Percentiles rank a stretch among this genome's conserved stretches.
These are phyloP conservation scores for Aphodius sticticus DNA, from an alignment of 2,888 invertebrate species.

Conservation along the genomic window DNA sequence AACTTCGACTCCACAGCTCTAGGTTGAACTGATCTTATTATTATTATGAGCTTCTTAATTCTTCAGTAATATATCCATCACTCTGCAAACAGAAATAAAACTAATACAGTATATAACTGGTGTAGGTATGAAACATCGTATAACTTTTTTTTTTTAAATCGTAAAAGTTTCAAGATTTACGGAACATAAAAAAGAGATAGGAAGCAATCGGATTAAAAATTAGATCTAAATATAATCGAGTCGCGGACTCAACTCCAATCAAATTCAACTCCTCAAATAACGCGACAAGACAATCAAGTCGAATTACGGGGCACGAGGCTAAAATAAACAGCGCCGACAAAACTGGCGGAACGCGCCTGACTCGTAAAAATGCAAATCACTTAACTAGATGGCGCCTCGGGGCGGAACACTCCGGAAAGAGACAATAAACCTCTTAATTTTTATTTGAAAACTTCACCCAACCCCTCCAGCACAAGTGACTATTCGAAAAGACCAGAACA, in stretches of 20 bases:
- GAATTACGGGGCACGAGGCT: not conserved
- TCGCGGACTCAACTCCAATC: not conserved
- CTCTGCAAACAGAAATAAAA: no score
- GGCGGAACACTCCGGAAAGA: not conserved
- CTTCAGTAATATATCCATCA: no score
- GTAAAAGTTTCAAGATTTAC: no score
- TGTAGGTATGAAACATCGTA: no score
- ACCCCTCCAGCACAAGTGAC: not conserved
- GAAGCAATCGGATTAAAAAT: not conserved
- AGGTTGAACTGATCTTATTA: no score
- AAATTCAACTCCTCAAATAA: not conserved
- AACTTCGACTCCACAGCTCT: no score
- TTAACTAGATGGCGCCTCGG: not conserved
- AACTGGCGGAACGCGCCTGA: not conserved
- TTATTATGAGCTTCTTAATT: no score
- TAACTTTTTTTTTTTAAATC: no score
- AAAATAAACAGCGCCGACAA: not conserved
- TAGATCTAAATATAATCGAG: not conserved
- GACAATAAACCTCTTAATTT: not conserved
- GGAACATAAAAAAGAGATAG: not conserved
- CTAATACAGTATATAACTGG: no score
- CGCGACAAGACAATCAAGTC: not conserved
- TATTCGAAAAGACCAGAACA: not conserved
- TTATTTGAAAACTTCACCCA: not conserved
- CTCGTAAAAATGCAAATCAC: constrained; percentile 4